Evolutionary conservation across 2,888 invertebrate genomes (phyloP).

Genomic region (Cosmia trapezina): DNA sequence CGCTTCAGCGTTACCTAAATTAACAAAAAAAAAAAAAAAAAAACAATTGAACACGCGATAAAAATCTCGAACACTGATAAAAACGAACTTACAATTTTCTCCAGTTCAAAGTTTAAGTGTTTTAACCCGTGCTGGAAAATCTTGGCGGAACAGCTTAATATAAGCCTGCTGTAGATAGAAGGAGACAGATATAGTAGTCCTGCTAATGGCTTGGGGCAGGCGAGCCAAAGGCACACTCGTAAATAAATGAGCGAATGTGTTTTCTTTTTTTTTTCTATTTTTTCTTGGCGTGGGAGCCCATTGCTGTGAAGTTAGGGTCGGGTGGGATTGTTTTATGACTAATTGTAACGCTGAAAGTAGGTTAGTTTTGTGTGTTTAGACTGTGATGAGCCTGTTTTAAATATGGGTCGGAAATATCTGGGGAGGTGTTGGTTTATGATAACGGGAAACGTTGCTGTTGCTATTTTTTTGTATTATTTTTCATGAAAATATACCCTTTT

Average conservation of each 20-base stretch:
- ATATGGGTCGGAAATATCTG: slow-evolving; percentile 50
- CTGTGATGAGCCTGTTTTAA: slow-evolving; percentile 55
- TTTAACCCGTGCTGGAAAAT: slow-evolving; percentile 75
- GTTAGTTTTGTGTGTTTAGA: slow-evolving; percentile 67
- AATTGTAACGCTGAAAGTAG: slow-evolving; percentile 66
- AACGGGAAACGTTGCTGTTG: not conserved
- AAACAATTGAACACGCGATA: slow-evolving; percentile 63
- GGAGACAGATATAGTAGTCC: slow-evolving; percentile 78
- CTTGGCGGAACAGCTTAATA: slow-evolving; percentile 78
- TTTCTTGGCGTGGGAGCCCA: slow-evolving; percentile 67
- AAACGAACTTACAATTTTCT: slow-evolving; percentile 66
- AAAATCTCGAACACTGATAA: slow-evolving; percentile 62
- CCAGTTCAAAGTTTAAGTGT: slow-evolving; percentile 79
- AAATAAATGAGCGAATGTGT: slow-evolving; percentile 84
- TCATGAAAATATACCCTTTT: not conserved
- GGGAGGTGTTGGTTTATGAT: slow-evolving; percentile 34
- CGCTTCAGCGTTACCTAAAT: slow-evolving; percentile 39
- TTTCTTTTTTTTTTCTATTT: slow-evolving; percentile 76
- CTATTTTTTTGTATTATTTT: slow-evolving; percentile 8
- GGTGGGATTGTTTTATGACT: slow-evolving; percentile 70
- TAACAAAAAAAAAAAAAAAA: slow-evolving; percentile 59
- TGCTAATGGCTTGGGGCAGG: slow-evolving; percentile 81
- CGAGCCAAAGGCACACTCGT: slow-evolving; percentile 81
- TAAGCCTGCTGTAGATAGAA: slow-evolving; percentile 68
- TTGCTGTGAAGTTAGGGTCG: slow-evolving; percentile 64